Conservation (phyloP, 2,888 invertebrate genomes). For the Diarsia rubi region DNA sequence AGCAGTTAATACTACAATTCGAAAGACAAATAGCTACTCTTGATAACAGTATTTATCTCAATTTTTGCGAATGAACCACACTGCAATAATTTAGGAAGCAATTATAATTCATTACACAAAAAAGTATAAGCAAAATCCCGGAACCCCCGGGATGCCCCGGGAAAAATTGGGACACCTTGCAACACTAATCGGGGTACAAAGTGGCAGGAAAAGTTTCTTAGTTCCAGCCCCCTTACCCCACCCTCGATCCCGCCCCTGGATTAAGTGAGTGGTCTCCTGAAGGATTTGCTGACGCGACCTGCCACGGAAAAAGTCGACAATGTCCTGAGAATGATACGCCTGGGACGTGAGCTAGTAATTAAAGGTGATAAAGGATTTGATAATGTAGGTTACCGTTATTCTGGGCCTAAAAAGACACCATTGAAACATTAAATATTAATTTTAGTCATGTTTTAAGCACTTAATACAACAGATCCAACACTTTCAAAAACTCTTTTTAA, state of each 20-base stretch:
- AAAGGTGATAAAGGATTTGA: conserved; percentile 48
- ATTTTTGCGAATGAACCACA: neutral
- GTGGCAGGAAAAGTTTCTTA: conserved; percentile 72
- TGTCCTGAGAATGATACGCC: conserved; percentile 62
- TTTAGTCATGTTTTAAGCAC: neutral
- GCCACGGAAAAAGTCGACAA: conserved; percentile 69
- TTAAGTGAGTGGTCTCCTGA: conserved; percentile 70
- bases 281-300: conserved; percentile 70
- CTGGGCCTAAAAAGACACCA: too few relatives aligned
- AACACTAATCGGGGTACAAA: conserved; percentile 69
- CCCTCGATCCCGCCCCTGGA: conserved; percentile 63
- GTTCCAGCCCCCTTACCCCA: conserved; percentile 62
- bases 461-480: neutral
- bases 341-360: conserved; percentile 57
- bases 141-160: conserved; percentile 37
- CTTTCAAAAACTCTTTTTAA: conserved; percentile 22
- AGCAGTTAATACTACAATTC: too few relatives aligned
- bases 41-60: neutral
- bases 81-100: neutral
- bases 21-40: conserved; percentile 5
- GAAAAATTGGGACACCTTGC: conserved; percentile 58
- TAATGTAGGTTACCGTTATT: conserved; percentile 2
- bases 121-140: conserved; percentile 26
- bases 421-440: neutral
- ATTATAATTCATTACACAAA: conserved; percentile 19